These are phyloP conservation scores for Drosophila guanche DNA, from an alignment of 1,140 invertebrate species.

Conservation along the genomic window DNA sequence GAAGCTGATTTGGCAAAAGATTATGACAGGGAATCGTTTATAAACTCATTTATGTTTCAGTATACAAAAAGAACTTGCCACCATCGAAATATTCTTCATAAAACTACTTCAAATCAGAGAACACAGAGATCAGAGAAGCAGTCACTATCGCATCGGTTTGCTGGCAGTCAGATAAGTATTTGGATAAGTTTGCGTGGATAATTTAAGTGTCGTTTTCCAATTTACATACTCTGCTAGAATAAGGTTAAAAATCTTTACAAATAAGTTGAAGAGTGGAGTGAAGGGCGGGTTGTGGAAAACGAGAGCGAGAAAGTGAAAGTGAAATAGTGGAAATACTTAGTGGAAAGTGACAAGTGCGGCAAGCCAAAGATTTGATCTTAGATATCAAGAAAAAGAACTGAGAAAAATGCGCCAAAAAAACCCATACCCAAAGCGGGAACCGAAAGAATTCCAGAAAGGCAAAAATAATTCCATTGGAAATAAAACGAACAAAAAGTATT, in stretches of 20 bases:
- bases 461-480: slow-evolving; percentile 71
- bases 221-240: slow-evolving; percentile 55
- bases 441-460: slow-evolving; percentile 28
- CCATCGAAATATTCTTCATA: neutral
- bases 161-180: slow-evolving; percentile 6
- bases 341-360: slow-evolving; percentile 2
- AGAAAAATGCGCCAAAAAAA: slow-evolving; percentile 1
- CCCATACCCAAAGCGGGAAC: slow-evolving; percentile 2
- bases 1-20: neutral
- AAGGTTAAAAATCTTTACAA: slow-evolving; percentile 18
- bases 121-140: too few species aligned
- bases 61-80: neutral
- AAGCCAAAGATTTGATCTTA: slow-evolving; percentile 62
- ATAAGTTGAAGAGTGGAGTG: slow-evolving; percentile 23
- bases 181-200: slow-evolving; percentile 22
- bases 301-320: slow-evolving; percentile 3
- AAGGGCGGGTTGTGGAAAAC: slow-evolving; percentile 41
- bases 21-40: neutral
- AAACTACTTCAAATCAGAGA: neutral
- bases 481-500: slow-evolving; percentile 56
- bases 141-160: slow-evolving; percentile 21
- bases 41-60: neutral
- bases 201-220: slow-evolving; percentile 29
- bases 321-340: slow-evolving; percentile 3
- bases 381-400: slow-evolving; percentile 21